Percentiles rank a stretch among this genome's conserved stretches.
phyloP scores from a whole-genome alignment of 2,113 vertebrate genomes.

The Nothocercus julius region DNA sequence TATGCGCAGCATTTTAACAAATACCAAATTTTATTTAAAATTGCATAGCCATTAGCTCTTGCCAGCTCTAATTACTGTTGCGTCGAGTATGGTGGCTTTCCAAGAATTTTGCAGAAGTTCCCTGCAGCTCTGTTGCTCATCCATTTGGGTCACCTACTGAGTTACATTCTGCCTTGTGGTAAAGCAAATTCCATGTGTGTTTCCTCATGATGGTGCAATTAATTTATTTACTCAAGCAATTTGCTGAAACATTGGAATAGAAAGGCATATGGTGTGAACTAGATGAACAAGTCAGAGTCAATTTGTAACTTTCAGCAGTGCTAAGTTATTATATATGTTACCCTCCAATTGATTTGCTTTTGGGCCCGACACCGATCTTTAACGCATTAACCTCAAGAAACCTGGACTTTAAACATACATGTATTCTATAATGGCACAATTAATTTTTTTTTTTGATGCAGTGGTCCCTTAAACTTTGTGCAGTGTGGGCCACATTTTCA shows the following conservation, averaged over 20 bases:
- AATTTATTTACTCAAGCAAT: conserved; percentile 37
- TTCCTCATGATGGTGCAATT: conserved; percentile 4
- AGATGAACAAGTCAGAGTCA: not conserved
- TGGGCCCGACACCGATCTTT: not conserved
- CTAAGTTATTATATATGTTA: not conserved
- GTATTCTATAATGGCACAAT: not conserved
- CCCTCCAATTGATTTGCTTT: not conserved
- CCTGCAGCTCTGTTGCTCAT: conserved; percentile 48
- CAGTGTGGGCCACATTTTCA: not conserved
- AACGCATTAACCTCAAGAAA: not conserved
- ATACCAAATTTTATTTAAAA: conserved; percentile 44
- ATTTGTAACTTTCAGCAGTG: conserved; percentile 18
- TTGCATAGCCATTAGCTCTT: not conserved
- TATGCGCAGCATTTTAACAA: conserved; percentile 28
- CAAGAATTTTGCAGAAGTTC: conserved; percentile 28
- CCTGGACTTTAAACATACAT: not conserved
- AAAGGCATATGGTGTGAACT: not conserved
- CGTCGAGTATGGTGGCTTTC: conserved; percentile 16
- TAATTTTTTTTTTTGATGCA: not conserved
- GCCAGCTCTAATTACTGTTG: conserved; percentile 18
- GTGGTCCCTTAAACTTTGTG: not conserved
- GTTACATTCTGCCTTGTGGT: conserved; percentile 3
- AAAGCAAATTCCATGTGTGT: not conserved
- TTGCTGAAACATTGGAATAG: not conserved
- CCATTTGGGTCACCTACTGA: conserved; percentile 39